Evolutionary conservation across 2,113 vertebrate species (phyloP), one percentile per base, ranked within the genome.

Genomic region (Channa argus): DNA sequence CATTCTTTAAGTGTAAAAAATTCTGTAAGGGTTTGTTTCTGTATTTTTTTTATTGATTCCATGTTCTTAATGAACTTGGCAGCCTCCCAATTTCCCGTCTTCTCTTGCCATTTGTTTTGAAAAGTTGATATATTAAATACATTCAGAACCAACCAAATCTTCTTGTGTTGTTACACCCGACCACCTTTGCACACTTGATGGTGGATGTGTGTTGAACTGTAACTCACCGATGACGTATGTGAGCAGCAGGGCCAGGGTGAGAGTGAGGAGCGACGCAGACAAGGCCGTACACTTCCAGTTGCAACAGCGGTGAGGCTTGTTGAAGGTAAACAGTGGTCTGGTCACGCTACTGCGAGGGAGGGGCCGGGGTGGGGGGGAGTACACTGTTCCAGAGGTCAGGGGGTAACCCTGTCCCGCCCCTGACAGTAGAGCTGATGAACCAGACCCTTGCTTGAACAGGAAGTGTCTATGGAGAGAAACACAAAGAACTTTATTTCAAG

Each of bases 231-330:
- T 97, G 84, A 99, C 96, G 55, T 99, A 99, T 79, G 96, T 94
- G 67, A 99, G 96, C 84, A 98, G 86, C 89, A 99, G 85, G 1
- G 97, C 97, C 85, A 99, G 90, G 13, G 96, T 96, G 77, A 98
- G 95, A 0, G 97, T 98, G 70, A 99, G 95, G 1, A 96, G 97
- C 0, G 96, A 97, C 6, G 97, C 97, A 0, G 97, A 98, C 92
- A 99, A 80, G 34, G 97, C 97, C 0, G 97, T 98, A 39, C 97
- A 99, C 90, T 98, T 98, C 97, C 97, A 98, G 89, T 98, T 98
- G 93, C 97, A 99, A 87, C 97, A 98, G 90, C 96, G 95, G 78
- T 98, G 97, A 38, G 97, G 97, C 94, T 99, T 99, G 96, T 96
- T 96, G 90, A 99, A 98, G 82, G 96, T 96, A 92, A 99, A 99